These are phyloP conservation scores for Austrolebias charrua DNA, from an alignment of 2,797 vertebrate genomes.

Conservation along the genomic window DNA sequence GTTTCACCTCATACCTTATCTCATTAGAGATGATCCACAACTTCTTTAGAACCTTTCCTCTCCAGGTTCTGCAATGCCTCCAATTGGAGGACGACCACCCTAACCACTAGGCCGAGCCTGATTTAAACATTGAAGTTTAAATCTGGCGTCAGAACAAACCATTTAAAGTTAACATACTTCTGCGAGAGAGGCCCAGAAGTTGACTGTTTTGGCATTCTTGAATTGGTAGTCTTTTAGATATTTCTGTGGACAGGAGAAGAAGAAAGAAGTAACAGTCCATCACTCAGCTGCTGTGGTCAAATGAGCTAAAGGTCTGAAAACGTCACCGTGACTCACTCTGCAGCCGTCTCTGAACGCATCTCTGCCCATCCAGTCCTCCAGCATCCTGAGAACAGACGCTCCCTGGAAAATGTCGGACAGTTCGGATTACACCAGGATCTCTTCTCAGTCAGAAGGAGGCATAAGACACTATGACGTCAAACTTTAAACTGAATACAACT, in stretches of 20 bases:
- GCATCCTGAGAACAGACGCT: constrained; percentile 93
- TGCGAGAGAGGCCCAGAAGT: constrained; percentile 89
- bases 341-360: constrained; percentile 86
- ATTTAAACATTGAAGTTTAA: neutral
- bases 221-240: constrained; percentile 82
- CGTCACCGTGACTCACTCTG: constrained; percentile 75
- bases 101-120: no score
- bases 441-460: neutral
- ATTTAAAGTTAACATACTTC: constrained; percentile 68
- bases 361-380: constrained; percentile 89
- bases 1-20: no score
- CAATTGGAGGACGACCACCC: no score
- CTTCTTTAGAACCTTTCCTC: no score
- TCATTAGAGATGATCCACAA: no score
- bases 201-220: constrained; percentile 89
- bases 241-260: constrained; percentile 69
- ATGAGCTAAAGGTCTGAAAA: neutral
- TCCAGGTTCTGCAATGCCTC: no score
- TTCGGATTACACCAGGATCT: neutral
- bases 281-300: neutral
- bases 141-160: neutral
- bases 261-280: neutral
- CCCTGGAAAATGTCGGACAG: constrained; percentile 75
- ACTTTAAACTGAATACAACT: no score
- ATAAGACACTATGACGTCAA: no score